Evolutionary conservation across 2,113 vertebrate genomes (phyloP).

Genomic region (Arizona elegans): DNA sequence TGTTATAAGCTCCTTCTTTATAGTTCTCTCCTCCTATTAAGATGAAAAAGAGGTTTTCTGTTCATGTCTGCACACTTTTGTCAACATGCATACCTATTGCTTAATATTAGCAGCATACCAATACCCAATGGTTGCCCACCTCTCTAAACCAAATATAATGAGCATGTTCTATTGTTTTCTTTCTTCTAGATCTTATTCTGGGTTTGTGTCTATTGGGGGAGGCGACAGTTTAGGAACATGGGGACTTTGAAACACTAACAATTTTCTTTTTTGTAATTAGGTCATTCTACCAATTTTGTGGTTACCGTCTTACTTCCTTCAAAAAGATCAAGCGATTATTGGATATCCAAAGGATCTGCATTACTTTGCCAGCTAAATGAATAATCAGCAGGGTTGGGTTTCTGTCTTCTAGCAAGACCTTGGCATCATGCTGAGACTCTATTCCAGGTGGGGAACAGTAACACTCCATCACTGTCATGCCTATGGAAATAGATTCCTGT

Average conservation of each 20-base stretch:
- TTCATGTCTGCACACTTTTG: background rate
- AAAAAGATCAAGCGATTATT: slow-evolving; percentile 71
- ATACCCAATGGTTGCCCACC: background rate
- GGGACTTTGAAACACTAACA: background rate
- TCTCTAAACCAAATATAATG: background rate
- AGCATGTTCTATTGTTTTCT: background rate
- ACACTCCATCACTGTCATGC: background rate
- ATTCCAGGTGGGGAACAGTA: background rate
- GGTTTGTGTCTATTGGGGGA: background rate
- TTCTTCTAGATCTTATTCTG: background rate
- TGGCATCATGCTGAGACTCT: background rate
- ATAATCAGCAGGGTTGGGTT: slow-evolving; percentile 35
- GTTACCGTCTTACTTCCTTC: slow-evolving; percentile 76
- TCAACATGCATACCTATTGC: background rate
- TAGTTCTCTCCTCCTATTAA: background rate
- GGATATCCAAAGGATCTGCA: slow-evolving; percentile 77
- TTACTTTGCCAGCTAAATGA: slow-evolving; percentile 77
- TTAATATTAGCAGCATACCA: background rate
- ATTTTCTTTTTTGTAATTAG: slow-evolving; percentile 54
- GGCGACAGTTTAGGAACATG: background rate
- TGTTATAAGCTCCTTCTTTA: background rate
- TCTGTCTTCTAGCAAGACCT: background rate
- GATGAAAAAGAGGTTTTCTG: background rate
- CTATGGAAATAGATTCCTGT: accelerated
- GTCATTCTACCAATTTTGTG: slow-evolving; percentile 79